These are phyloP conservation scores for Notothenia coriiceps DNA, from an alignment of 2,113 vertebrate genomes.

Conservation along the genomic window DNA sequence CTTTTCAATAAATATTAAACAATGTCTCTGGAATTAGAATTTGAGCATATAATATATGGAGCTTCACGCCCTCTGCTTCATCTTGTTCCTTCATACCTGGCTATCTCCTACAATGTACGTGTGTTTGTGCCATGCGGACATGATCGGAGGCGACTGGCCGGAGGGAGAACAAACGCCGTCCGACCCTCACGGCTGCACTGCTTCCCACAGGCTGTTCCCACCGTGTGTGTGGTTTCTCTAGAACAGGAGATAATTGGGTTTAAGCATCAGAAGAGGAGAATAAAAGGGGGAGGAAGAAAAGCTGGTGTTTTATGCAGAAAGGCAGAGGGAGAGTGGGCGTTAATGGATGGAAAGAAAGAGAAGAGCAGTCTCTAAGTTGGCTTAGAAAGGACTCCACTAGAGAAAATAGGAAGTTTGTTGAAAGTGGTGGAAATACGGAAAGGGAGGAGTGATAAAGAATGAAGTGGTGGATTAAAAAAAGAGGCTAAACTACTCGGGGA, in stretches of 20 bases:
- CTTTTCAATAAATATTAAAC: too few species aligned
- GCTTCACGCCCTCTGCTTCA: not conserved
- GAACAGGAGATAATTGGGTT: constrained; percentile 76
- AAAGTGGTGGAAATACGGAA: constrained; percentile 1
- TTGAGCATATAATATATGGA: not conserved
- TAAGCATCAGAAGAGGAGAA: constrained; percentile 65
- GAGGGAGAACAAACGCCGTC: constrained; percentile 73
- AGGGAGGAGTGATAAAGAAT: not conserved
- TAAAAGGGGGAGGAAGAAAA: constrained; percentile 52
- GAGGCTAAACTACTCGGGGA: not conserved
- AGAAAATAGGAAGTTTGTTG: constrained; percentile 1
- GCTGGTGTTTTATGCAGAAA: constrained; percentile 39
- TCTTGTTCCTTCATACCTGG: constrained; percentile 10
- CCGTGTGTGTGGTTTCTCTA: constrained; percentile 44
- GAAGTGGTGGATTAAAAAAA: not conserved
- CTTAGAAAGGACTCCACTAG: not conserved
- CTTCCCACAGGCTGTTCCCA: constrained; percentile 75
- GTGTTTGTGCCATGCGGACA: constrained; percentile 50
- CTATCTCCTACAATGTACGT: constrained; percentile 21
- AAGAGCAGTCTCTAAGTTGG: not conserved
- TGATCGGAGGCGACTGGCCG: constrained; percentile 70
- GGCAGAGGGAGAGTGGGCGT: constrained; percentile 4
- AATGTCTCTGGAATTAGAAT: not conserved
- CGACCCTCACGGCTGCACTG: constrained; percentile 63
- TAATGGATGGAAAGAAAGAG: constrained; percentile 9